These are phyloP conservation scores for Perdita meconis DNA, from an alignment of 2,888 invertebrate species.

Conservation along the genomic window DNA sequence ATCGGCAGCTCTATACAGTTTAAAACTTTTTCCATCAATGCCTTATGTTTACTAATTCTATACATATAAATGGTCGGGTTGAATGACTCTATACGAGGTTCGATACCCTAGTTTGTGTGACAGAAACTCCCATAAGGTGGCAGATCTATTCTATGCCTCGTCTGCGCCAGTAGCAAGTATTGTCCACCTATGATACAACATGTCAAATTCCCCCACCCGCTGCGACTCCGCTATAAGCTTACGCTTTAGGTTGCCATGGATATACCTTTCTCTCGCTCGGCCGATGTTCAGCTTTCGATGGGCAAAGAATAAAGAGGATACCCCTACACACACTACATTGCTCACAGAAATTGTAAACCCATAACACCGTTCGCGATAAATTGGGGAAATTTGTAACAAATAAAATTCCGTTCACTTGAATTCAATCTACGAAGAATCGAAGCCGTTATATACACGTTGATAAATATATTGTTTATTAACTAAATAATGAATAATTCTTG, in stretches of 20 bases:
- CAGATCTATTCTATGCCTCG: too few species aligned
- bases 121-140: too few species aligned
- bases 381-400: background rate
- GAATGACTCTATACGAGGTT: too few species aligned
- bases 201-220: constrained; percentile 26
- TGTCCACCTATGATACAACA: constrained; percentile 16
- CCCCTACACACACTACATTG: constrained; percentile 7
- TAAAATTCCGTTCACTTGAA: background rate
- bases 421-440: background rate
- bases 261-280: constrained; percentile 11
- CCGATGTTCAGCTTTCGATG: constrained; percentile 16
- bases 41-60: too few species aligned
- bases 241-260: constrained; percentile 26
- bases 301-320: constrained; percentile 12
- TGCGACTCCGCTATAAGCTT: constrained; percentile 28
- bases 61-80: too few species aligned
- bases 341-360: constrained; percentile 18
- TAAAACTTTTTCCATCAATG: too few species aligned
- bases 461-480: background rate
- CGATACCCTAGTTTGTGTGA: too few species aligned
- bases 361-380: background rate
- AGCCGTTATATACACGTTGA: constrained; percentile 3
- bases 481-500: too few species aligned
- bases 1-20: too few species aligned
- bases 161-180: background rate